Percentiles rank a stretch among this genome's conserved stretches.
Conservation (phyloP, 2,797 vertebrate genomes). For the Gymnopithys bicolor region DNA sequence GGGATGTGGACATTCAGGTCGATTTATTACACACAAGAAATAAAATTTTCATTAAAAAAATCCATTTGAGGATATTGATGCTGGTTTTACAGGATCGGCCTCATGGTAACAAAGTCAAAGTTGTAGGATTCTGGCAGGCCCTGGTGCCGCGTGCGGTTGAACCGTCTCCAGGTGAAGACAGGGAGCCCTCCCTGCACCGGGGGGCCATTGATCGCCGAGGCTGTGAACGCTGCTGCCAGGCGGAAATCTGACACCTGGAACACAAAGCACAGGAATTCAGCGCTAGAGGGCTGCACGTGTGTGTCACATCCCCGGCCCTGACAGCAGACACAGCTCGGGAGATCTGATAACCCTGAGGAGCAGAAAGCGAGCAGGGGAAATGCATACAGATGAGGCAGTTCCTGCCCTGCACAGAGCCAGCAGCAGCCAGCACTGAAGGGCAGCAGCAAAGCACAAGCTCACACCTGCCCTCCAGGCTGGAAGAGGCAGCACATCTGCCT, state of each 20-base stretch:
- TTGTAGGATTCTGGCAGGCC: constrained; percentile 85
- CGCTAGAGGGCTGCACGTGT: rapidly evolving
- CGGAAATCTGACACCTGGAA: constrained; percentile 86
- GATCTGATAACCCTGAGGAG: not conserved
- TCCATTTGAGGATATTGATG: not conserved
- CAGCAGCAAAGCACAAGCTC: not conserved
- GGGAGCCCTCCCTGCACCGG: constrained; percentile 84
- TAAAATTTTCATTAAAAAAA: not conserved
- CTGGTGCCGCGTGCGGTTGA: constrained; percentile 84
- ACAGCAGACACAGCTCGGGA: not conserved
- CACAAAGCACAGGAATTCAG: not conserved
- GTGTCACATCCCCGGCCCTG: no score
- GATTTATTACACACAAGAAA: constrained; percentile 55
- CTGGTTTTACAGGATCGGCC: constrained; percentile 71
- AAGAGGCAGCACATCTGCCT: not conserved
- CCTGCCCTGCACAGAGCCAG: not conserved
- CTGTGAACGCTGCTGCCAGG: constrained; percentile 81
- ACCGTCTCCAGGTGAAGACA: constrained; percentile 84
- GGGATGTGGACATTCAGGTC: not conserved
- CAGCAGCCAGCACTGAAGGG: not conserved
- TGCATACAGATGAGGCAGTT: not conserved
- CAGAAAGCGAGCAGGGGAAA: not conserved
- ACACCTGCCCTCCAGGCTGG: not conserved
- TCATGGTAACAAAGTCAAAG: constrained; percentile 85
- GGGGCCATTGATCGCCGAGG: constrained; percentile 86